Percentiles rank a stretch among this genome's conserved stretches.
Evolutionary conservation across 1,140 invertebrate genomes (phyloP).

Genomic region (Pachyrhynchus sulphureomaculatus): DNA sequence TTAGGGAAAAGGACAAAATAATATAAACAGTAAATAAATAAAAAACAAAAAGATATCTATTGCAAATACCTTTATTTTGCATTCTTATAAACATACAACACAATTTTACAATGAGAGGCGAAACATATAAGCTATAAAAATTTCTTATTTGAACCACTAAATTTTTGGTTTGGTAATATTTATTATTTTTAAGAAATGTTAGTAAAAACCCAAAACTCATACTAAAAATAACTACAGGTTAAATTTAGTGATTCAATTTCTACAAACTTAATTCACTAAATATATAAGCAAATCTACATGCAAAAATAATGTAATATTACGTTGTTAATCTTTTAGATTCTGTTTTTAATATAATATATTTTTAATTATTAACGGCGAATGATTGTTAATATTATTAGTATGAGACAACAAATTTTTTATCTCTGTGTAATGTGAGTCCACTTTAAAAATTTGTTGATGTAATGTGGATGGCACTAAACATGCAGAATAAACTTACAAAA

Average conservation of each 20-base stretch:
- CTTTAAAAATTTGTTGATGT: background rate
- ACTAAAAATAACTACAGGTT: background rate
- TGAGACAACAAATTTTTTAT: background rate
- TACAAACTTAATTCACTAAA: constrained; percentile 5
- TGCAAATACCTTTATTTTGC: constrained; percentile 6
- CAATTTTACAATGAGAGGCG: background rate
- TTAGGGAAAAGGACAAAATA: background rate
- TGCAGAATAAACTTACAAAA: background rate
- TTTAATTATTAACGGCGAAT: background rate
- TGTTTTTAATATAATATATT: background rate
- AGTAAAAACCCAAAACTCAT: background rate
- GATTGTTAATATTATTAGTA: background rate
- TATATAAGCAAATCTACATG: background rate
- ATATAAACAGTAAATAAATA: no score
- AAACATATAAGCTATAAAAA: background rate
- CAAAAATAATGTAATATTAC: background rate
- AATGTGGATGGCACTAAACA: background rate
- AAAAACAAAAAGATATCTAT: background rate
- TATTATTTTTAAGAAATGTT: background rate
- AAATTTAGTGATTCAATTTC: constrained; percentile 6
- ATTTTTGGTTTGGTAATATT: background rate
- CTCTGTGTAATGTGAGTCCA: background rate
- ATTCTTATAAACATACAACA: background rate
- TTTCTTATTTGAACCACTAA: background rate
- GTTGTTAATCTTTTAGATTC: no score